phyloP scores from a whole-genome alignment of 2,797 vertebrate genomes.

The Halcyon chelicuti region DNA sequence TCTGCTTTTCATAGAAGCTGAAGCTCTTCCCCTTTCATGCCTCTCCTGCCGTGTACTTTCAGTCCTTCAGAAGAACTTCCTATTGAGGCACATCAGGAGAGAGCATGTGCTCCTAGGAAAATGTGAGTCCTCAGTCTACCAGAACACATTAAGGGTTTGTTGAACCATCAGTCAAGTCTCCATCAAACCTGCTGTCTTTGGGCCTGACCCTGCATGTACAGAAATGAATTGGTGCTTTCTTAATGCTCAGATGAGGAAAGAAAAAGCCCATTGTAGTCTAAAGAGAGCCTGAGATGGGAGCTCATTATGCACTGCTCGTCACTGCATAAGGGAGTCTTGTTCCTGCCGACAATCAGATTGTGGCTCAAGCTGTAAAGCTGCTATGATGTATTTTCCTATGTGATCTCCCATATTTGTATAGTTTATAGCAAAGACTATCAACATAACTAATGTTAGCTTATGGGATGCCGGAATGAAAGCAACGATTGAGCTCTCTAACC shows the following conservation, averaged over 20 bases:
- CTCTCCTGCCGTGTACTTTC: neutral
- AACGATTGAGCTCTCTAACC: constrained; percentile 51
- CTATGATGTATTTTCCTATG: constrained; percentile 28
- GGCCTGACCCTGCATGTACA: neutral
- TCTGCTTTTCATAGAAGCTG: neutral
- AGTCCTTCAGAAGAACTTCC: neutral
- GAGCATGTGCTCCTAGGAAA: neutral
- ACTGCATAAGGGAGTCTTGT: constrained; percentile 44
- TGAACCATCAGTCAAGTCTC: neutral
- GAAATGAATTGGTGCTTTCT: constrained; percentile 45
- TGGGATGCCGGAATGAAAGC: constrained; percentile 60
- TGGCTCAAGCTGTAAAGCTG: constrained; percentile 49
- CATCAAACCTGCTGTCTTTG: constrained; percentile 4
- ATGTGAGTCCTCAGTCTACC: neutral
- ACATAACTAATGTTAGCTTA: constrained; percentile 51
- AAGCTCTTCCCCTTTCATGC: neutral
- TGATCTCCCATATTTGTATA: neutral
- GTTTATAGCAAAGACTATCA: constrained; percentile 52
- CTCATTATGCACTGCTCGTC: constrained; percentile 26
- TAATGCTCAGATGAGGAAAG: neutral
- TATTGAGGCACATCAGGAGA: neutral
- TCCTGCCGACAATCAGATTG: constrained; percentile 60
- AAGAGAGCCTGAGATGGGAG: neutral
- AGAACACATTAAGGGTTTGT: neutral
- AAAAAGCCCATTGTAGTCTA: constrained; percentile 49